Evolutionary conservation across 2,888 invertebrate species (phyloP).

Genomic region (Stenodema calcarata): DNA sequence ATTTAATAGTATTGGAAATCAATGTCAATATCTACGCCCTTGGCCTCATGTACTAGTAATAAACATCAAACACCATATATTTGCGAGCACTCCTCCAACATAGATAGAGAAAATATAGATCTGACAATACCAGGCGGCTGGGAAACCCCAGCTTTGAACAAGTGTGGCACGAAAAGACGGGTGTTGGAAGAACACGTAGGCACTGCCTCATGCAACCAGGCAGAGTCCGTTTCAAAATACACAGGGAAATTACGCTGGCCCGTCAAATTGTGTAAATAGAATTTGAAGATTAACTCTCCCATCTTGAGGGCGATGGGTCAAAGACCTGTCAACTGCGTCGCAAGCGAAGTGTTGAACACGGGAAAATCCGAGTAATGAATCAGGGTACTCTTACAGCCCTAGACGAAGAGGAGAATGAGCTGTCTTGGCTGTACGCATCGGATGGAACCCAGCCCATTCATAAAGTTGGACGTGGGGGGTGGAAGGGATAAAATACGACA

Average conservation of each 20-base stretch:
- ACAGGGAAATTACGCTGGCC: background rate
- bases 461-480: background rate
- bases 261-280: background rate
- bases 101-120: no score
- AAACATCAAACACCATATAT: no score
- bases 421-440: background rate
- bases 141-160: conserved; percentile 15
- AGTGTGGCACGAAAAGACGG: background rate
- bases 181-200: background rate
- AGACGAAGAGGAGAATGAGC: background rate
- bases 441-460: background rate
- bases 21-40: no score
- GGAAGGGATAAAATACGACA: background rate
- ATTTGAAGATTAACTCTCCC: no score
- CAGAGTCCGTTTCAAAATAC: background rate
- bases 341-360: no score
- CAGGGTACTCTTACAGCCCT: background rate
- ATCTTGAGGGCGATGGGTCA: background rate
- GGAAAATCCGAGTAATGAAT: background rate
- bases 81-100: no score
- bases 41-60: no score
- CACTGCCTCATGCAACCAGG: background rate
- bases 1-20: no score
- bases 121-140: no score
- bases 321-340: background rate